Conservation (phyloP, 2,113 vertebrate genomes). For the Neodontobutis hainanensis region DNA sequence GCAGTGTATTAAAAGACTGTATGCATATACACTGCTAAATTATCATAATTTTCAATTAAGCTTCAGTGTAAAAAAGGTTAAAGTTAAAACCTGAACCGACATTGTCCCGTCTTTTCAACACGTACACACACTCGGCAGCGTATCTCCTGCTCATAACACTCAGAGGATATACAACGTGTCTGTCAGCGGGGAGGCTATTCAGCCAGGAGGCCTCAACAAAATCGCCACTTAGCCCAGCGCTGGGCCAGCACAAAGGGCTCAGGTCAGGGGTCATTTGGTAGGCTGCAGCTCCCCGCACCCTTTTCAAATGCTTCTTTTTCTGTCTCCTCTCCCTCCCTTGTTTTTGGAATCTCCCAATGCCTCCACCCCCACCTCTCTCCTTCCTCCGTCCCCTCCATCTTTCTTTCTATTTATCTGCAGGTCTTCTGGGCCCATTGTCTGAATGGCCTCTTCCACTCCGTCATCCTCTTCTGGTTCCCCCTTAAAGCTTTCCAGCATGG, state of each 20-base stretch:
- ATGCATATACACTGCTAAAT: background rate
- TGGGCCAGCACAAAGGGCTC: slow-evolving; percentile 86
- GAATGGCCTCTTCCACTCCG: slow-evolving; percentile 99
- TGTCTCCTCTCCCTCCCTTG: slow-evolving; percentile 47
- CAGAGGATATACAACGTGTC: slow-evolving; percentile 90
- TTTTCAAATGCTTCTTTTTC: slow-evolving; percentile 89
- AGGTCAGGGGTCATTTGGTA: slow-evolving; percentile 89
- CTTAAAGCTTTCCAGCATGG: slow-evolving; percentile 97
- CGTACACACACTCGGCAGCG: slow-evolving; percentile 47
- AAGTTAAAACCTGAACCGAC: slow-evolving; percentile 36
- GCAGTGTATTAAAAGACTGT: slow-evolving; percentile 5
- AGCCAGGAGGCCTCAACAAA: slow-evolving; percentile 85
- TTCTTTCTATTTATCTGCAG: slow-evolving; percentile 76
- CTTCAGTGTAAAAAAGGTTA: slow-evolving; percentile 8
- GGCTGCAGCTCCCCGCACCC: slow-evolving; percentile 83
- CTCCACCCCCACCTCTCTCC: slow-evolving; percentile 47
- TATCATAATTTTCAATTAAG: slow-evolving; percentile 5
- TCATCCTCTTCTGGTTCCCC: slow-evolving; percentile 99
- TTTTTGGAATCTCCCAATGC: slow-evolving; percentile 60
- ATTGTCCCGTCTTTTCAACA: slow-evolving; percentile 42
- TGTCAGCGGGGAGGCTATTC: slow-evolving; percentile 91
- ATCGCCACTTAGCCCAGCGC: slow-evolving; percentile 90
- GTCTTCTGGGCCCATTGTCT: slow-evolving; percentile 99
- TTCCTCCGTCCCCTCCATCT: slow-evolving; percentile 58
- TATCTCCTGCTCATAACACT: slow-evolving; percentile 57